Evolutionary conservation across 2,888 invertebrate genomes (phyloP).

Genomic region (Mechanitis mazaeus): DNA sequence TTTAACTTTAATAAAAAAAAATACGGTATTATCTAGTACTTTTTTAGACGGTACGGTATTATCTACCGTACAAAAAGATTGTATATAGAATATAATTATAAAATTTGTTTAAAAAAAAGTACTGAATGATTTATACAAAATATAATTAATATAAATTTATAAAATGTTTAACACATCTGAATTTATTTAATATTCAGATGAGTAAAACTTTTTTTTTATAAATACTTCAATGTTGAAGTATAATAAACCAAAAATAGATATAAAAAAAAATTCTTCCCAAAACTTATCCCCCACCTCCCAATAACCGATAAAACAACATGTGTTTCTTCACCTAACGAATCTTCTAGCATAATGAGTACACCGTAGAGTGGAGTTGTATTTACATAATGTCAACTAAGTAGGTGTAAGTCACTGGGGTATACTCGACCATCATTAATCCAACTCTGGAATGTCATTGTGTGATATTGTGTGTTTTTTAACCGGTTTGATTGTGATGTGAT

Average conservation of each 20-base stretch:
- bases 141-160: too few relatives aligned
- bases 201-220: too few relatives aligned
- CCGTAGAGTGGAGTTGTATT: constrained; percentile 73
- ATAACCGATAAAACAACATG: constrained; percentile 71
- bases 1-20: neutral
- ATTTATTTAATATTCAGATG: too few relatives aligned
- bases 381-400: constrained; percentile 77
- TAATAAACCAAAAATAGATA: neutral
- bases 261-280: constrained; percentile 2
- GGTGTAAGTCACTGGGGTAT: constrained; percentile 62
- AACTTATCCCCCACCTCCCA: constrained; percentile 42
- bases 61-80: too few relatives aligned
- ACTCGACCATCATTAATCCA: constrained; percentile 71
- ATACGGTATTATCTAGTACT: too few relatives aligned
- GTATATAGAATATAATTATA: too few relatives aligned
- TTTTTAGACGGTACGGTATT: too few relatives aligned
- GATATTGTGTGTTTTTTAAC: constrained; percentile 59
- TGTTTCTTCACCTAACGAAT: constrained; percentile 78
- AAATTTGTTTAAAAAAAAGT: too few relatives aligned
- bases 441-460: constrained; percentile 70
- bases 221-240: too few relatives aligned
- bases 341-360: constrained; percentile 72
- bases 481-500: constrained; percentile 45
- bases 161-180: too few relatives aligned
- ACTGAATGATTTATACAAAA: too few relatives aligned